Evolutionary conservation across 1,140 invertebrate genomes (phyloP), one percentile per base, ranked within the genome.

Genomic region (Alviniconcha marisindica): DNA sequence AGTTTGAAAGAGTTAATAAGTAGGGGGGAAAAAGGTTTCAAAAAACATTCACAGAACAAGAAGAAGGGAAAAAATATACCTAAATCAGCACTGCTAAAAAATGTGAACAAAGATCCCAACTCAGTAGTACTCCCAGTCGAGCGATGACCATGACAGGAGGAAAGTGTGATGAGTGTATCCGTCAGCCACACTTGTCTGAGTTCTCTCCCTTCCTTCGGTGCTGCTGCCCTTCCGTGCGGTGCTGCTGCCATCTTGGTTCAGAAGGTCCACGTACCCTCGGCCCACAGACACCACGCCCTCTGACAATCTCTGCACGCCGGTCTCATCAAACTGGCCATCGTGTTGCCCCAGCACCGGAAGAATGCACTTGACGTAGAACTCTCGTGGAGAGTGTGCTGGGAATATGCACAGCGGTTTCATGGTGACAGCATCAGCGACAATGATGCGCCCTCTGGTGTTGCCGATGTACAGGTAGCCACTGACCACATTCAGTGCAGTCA

Each of bases 381-480:
- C 91, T 31, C 89, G 87, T 56, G 80, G 85, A 36, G 79, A 80
- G 85, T 92, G 91, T 82, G 88, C 89, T 48, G 84, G 87, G 77
- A 92, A 89, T 14, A 89, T 77, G 73, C 86, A 87, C 21, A 85
- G 86, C 0, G 88, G 88, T 15, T 83, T 44, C n/a, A 92, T 82
- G 12, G 86, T 85, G 2, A 82, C 31, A 0, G 88, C 86, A 48
- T 91, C 89, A 7, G 90, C 88, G 0, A 92, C 87, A 51, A 92
- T 89, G 15, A 92, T 74, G 85, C 86, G 87, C 14, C 91, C 91
- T 69, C 84, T 89, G 18, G 91, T 92, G 36, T 90, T 92, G 48
- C 90, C 87, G 38, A 90, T 81, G 82, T 92, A 92, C n/a, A 92
- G 84, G 54, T 89, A 90, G 42, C 78, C 82, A 21, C 87, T 85